A percentile compares a stretch with the other conserved stretches of the same genome.
phyloP scores from a whole-genome alignment of 2,797 vertebrate species.

The Sebastolobus altivelis region DNA sequence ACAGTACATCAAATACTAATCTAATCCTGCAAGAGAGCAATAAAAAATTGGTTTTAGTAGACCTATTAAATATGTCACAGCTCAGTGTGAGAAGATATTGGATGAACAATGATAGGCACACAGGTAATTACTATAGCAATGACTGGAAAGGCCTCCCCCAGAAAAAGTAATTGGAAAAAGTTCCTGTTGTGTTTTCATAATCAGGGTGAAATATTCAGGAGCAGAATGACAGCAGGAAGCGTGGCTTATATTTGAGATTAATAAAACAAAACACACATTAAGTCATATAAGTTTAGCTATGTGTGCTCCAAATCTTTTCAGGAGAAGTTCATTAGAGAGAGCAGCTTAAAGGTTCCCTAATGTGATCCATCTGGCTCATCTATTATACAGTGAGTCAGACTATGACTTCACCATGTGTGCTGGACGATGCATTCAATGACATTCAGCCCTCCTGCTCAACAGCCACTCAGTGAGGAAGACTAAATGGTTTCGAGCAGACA shows the following conservation, averaged over 20 bases:
- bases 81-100: slow-evolving; percentile 53
- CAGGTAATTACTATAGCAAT: slow-evolving; percentile 55
- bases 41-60: slow-evolving; percentile 52
- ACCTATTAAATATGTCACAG: slow-evolving; percentile 59
- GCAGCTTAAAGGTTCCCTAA: slow-evolving; percentile 21
- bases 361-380: slow-evolving; percentile 39
- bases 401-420: slow-evolving; percentile 20
- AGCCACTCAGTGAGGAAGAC: slow-evolving; percentile 42
- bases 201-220: slow-evolving; percentile 48
- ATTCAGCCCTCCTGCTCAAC: slow-evolving; percentile 28
- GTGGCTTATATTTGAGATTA: slow-evolving; percentile 12
- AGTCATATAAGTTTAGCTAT: neutral
- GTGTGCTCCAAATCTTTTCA: slow-evolving; percentile 18
- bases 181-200: slow-evolving; percentile 61
- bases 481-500: slow-evolving; percentile 14
- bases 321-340: slow-evolving; percentile 35
- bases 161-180: slow-evolving; percentile 66
- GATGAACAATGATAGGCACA: slow-evolving; percentile 56
- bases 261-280: slow-evolving; percentile 4
- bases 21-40: slow-evolving; percentile 46
- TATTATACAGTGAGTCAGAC: slow-evolving; percentile 37
- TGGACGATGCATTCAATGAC: slow-evolving; percentile 39
- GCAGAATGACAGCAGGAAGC: slow-evolving; percentile 21
- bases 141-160: slow-evolving; percentile 36
- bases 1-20: slow-evolving; percentile 64